phyloP scores from a whole-genome alignment of 2,113 vertebrate species.

The Rana temporaria region DNA sequence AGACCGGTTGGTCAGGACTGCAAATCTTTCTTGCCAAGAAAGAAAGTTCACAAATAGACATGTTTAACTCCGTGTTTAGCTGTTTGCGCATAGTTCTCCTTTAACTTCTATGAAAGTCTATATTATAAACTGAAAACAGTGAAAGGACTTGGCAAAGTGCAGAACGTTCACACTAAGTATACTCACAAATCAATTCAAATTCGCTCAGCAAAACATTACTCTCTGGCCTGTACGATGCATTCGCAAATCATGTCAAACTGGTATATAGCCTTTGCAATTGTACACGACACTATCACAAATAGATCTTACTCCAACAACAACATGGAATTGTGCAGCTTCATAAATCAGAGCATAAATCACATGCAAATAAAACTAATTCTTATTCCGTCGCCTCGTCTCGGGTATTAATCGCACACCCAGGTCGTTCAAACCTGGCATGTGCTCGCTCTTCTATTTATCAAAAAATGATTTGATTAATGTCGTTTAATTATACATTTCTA shows the following conservation, averaged over 20 bases:
- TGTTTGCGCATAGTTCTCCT: too few relatives aligned
- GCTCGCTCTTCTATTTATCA: conserved; percentile 38
- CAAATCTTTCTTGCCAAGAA: too few relatives aligned
- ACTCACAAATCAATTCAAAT: not conserved
- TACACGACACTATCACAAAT: conserved; percentile 26
- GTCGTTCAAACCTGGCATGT: conserved; percentile 45
- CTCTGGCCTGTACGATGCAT: not conserved
- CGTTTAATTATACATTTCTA: conserved; percentile 45
- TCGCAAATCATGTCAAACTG: conserved; percentile 8
- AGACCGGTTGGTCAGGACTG: too few relatives aligned
- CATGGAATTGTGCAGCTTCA: conserved; percentile 29
- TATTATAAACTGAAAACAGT: too few relatives aligned
- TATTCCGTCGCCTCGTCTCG: conserved; percentile 40
- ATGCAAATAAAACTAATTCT: conserved; percentile 52
- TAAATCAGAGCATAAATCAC: conserved; percentile 56
- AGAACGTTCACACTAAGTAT: not conserved
- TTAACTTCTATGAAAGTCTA: too few relatives aligned
- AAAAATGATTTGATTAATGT: conserved; percentile 50
- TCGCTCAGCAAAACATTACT: not conserved
- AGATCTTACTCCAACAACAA: conserved; percentile 42
- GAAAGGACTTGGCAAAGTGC: too few relatives aligned
- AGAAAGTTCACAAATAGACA: too few relatives aligned
- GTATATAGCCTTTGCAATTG: conserved; percentile 14
- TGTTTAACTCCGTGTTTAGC: too few relatives aligned
- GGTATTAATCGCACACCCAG: conserved; percentile 46